Base-by-base conservation (phyloP, 1,140 invertebrate genomes). In the Agrypnia vestita region DNA sequence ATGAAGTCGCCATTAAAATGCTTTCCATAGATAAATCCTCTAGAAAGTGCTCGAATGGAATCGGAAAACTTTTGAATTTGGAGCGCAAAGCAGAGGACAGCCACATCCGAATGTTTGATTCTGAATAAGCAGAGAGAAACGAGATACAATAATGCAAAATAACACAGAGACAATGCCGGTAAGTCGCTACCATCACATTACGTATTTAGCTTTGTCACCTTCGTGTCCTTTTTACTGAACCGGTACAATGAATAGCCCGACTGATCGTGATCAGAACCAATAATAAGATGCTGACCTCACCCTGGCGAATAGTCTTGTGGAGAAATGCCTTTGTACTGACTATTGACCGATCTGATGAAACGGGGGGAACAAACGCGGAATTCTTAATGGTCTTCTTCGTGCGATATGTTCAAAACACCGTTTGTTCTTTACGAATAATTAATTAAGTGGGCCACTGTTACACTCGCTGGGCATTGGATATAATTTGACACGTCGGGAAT, bases 381-480 rank as follows among this genome's bases (percentile, higher is more conserved):
- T 73, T 19, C 9, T 35, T 55, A 73, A 53, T 73, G 25, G 49
- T n/a, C 15, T 61, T 61, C 56, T 73, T 55, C 69, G 47, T n/a
- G 17, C 25, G 25, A 35, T 35, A 35, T 49, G 67, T 69, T 69
- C 4, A n/a, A 13, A 73, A 35, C 69, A 73, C 69, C 69, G 69
- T 55, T 53, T 25, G 69, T 73, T 73, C 46, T 73, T 73, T 53
- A 73, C 69, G 69, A 73, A 73, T 73, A 73, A 55, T 73, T 73
- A 73, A 73, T 71, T 73, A 73, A 25, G 17, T 73, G 69, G 69
- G 69, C 69, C 47, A 73, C 69, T 73, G 69, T 73, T 73, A 73
- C 47, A 73, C 17, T 25, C 19, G 69, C 19, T 53, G 47, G 53
- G 25, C 49, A 73, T 35, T 35, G 35, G 13, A 51, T 19, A 55